Conservation (phyloP, 2,888 invertebrate genomes). For the Listrodromus nycthemerus region DNA sequence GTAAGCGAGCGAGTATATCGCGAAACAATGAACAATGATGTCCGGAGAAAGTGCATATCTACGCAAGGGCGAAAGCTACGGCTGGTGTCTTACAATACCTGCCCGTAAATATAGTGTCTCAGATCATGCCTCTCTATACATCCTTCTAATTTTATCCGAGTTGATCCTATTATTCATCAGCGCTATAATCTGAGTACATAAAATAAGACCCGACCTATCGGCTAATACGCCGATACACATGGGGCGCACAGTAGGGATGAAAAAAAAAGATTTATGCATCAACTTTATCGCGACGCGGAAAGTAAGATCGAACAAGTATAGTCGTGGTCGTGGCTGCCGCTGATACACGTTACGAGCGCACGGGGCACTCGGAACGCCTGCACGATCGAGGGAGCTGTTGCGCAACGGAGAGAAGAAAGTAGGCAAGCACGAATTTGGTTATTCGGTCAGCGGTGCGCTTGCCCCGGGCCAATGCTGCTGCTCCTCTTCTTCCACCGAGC, state of each 20-base stretch:
- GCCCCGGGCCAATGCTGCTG: constrained; percentile 70
- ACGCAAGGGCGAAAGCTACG: constrained; percentile 70
- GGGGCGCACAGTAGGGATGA: no score
- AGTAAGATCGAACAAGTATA: constrained; percentile 54
- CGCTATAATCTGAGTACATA: background rate
- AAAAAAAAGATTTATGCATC: constrained; percentile 54
- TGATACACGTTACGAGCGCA: constrained; percentile 29
- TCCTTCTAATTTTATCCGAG: constrained; percentile 10
- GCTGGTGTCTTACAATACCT: constrained; percentile 38
- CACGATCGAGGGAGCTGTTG: constrained; percentile 32
- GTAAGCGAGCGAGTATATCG: constrained; percentile 63
- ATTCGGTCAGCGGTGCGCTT: constrained; percentile 80
- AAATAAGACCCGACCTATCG: background rate
- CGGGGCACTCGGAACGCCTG: constrained; percentile 8
- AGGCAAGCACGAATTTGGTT: constrained; percentile 82
- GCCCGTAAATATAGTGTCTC: background rate
- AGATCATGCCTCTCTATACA: background rate
- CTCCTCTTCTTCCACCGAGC: background rate
- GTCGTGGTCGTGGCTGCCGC: constrained; percentile 10
- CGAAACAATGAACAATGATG: constrained; percentile 75
- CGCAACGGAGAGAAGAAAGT: constrained; percentile 72
- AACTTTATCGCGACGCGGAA: constrained; percentile 72
- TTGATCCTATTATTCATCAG: background rate
- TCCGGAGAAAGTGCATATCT: constrained; percentile 72
- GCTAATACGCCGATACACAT: background rate